Evolutionary conservation across 2,797 vertebrate genomes (phyloP).

Genomic region (Psittacula echo): DNA sequence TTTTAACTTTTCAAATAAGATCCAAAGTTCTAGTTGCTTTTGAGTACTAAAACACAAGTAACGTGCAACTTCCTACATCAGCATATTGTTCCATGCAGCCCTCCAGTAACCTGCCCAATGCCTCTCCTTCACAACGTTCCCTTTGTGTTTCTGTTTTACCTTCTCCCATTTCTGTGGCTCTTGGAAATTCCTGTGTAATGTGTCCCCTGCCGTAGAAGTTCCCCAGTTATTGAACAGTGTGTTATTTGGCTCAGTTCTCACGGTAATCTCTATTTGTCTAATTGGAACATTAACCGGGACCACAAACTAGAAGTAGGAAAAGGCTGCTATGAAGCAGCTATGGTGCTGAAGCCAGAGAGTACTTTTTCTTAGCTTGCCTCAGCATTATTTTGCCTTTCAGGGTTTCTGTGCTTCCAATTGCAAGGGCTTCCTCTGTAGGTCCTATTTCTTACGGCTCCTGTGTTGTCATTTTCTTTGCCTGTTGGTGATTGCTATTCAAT

Average conservation of each 20-base stretch:
- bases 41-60: neutral
- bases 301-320: neutral
- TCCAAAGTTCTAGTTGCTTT: neutral
- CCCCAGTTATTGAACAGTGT: neutral
- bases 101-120: neutral
- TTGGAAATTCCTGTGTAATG: neutral
- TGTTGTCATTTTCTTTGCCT: neutral
- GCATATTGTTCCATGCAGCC: neutral
- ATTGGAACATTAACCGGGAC: neutral
- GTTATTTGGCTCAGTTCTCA: neutral
- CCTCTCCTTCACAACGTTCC: neutral
- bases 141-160: neutral
- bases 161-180: neutral
- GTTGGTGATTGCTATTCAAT: neutral
- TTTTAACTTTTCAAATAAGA: neutral
- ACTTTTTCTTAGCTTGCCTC: neutral
- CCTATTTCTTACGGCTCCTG: neutral
- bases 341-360: neutral
- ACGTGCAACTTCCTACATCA: neutral
- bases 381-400: neutral
- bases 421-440: neutral
- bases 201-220: neutral
- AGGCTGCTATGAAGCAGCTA: rapidly evolving
- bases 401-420: neutral
- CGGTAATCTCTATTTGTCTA: neutral